Percentiles rank a stretch among this genome's conserved stretches.
phyloP scores from a whole-genome alignment of 2,888 invertebrate genomes.

The Myopa testacea region DNA sequence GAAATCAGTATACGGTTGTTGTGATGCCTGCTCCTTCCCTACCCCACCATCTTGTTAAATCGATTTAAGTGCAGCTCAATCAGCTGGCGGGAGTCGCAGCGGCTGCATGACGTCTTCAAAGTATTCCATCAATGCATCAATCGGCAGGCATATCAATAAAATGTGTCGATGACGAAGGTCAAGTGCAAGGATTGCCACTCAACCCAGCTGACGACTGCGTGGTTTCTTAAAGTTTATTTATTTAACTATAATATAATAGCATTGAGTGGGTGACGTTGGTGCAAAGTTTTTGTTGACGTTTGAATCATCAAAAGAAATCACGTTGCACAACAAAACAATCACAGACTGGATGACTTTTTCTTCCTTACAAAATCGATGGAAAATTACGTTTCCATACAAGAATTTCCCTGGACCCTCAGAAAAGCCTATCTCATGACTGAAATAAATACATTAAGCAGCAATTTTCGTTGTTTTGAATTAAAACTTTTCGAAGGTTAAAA shows the following conservation, averaged over 20 bases:
- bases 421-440: too few relatives aligned
- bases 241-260: neutral
- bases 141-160: constrained; percentile 21
- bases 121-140: neutral
- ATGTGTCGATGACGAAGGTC: constrained; percentile 24
- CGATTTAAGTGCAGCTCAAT: constrained; percentile 12
- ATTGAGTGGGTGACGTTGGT: neutral
- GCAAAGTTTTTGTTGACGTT: neutral
- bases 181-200: constrained; percentile 25
- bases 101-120: constrained; percentile 1
- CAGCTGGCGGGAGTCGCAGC: neutral
- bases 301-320: neutral
- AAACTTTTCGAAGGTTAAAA: too few relatives aligned
- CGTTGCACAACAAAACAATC: too few relatives aligned
- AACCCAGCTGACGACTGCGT: neutral
- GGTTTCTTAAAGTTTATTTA: neutral
- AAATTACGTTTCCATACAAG: too few relatives aligned
- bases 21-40: too few relatives aligned
- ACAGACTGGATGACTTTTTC: too few relatives aligned
- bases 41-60: constrained; percentile 24
- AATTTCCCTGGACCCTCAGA: too few relatives aligned
- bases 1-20: too few relatives aligned
- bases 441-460: too few relatives aligned
- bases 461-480: too few relatives aligned
- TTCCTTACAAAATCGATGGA: too few relatives aligned